Base-by-base conservation (phyloP, 2,113 vertebrate species). In the Grus americana region DNA sequence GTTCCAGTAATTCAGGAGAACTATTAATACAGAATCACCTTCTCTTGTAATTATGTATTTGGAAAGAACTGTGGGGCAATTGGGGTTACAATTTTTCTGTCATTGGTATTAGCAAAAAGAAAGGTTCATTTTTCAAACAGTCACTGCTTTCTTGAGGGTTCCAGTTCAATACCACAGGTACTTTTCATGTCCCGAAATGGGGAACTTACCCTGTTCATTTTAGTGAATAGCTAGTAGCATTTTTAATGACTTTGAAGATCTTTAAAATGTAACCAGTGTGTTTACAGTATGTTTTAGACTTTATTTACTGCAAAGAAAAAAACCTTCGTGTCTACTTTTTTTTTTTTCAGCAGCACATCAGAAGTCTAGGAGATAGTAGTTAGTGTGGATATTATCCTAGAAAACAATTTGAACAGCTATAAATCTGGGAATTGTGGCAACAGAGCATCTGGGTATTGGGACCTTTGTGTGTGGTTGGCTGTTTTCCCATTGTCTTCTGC, bases 61-160 rank as follows among this genome's bases (percentile, higher is more conserved):
- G 59, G 47, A 73, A 94, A 86, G 66, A 93, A 47, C 4, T 12
- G 6, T 36, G n/a, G 21, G 36, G 32, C 72, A 71, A 4, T 49
- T 74, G 47, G 67, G 46, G 55, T 70, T 80, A 22, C 46, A 42
- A 2, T 75, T 92, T 88, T 73, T 90, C 59, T 88, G 24, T 79
- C 27, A 47, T 2, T 65, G 10, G 16, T 30, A 49, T 73, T 54
- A 52, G 10, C 61, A 32, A 79, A 74, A 66, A 55, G 42, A 46
- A 55, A 66, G 66, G 36, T 67, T 86, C 18, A 3, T 52, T 79
- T 88, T 82, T 67, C 76, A 30, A 88, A 52, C 1, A 23, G 6
- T 73, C 20, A 18, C 13, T 7, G 61, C 83, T 74, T 91, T 94
- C 79, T 91, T 76, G 78, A 94, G 88, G 89, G 89, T 92, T 97